phyloP scores from a whole-genome alignment of 2,888 invertebrate species.

The Chalcosyrphus nemorum region DNA sequence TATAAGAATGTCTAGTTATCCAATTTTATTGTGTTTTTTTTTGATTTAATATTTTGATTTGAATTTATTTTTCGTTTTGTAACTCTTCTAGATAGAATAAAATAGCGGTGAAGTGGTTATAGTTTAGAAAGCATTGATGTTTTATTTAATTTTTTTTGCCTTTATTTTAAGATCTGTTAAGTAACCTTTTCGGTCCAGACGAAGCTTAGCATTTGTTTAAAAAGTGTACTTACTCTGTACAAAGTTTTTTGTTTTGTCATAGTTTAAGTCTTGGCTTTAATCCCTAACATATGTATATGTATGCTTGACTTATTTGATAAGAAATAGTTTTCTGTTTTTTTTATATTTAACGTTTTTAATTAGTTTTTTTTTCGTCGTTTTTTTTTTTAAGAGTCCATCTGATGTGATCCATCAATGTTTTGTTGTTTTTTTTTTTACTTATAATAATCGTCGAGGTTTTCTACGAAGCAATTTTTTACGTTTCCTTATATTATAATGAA shows the following conservation, averaged over 20 bases:
- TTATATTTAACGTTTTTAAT: not conserved
- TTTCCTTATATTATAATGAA: conserved; percentile 70
- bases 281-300: conserved; percentile 24
- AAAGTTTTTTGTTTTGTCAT: conserved; percentile 17
- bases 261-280: conserved; percentile 8
- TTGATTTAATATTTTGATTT: conserved; percentile 19
- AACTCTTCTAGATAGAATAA: conserved; percentile 8
- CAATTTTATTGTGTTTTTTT: conserved; percentile 2
- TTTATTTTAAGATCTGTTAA: not conserved
- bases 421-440: conserved; percentile 21
- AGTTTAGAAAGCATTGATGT: conserved; percentile 23
- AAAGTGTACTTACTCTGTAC: not conserved
- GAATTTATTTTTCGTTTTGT: not conserved
- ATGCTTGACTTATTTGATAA: conserved; percentile 27
- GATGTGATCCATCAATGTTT: conserved; percentile 54
- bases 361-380: conserved; percentile 28
- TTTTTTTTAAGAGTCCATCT: conserved; percentile 60
- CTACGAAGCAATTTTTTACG: conserved; percentile 64
- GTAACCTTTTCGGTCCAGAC: not conserved
- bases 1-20: too few species aligned
- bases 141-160: too few species aligned
- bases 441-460: conserved; percentile 70
- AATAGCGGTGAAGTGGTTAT: conserved; percentile 16
- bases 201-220: conserved; percentile 12
- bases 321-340: conserved; percentile 20